These are phyloP conservation scores for Gerris lacustris DNA, from an alignment of 2,888 invertebrate species.

Conservation along the genomic window DNA sequence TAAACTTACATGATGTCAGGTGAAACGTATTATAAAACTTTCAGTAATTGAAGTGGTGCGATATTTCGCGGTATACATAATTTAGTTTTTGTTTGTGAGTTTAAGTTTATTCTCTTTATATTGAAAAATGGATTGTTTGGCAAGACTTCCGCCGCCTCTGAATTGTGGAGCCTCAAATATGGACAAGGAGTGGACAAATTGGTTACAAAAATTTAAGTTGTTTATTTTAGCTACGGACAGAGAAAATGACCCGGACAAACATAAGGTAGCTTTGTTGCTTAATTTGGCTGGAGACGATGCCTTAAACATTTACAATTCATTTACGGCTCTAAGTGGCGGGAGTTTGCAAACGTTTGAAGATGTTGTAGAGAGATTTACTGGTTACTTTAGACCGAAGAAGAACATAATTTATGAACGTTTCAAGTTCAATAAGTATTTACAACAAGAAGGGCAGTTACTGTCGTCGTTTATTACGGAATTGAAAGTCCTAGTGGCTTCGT, in stretches of 20 bases:
- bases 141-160: no score
- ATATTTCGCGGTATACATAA: no score
- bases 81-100: no score
- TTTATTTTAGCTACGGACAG: neutral
- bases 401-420: constrained; percentile 12
- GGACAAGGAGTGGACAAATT: no score
- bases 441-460: neutral
- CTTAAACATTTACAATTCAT: constrained; percentile 2
- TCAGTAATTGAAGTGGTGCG: no score
- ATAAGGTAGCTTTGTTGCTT: constrained; percentile 9
- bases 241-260: neutral
- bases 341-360: neutral
- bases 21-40: no score
- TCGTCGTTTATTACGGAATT: constrained; percentile 5
- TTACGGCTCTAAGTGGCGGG: no score
- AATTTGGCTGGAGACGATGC: constrained; percentile 7
- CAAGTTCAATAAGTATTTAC: constrained; percentile 1
- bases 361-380: neutral
- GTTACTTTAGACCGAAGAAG: constrained; percentile 8
- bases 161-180: no score
- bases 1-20: no score
- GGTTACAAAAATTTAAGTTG: neutral
- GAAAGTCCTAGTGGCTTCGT: neutral
- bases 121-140: no score
- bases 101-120: no score